Conservation (phyloP, 2,113 vertebrate species). For the Addax nasomaculatus region DNA sequence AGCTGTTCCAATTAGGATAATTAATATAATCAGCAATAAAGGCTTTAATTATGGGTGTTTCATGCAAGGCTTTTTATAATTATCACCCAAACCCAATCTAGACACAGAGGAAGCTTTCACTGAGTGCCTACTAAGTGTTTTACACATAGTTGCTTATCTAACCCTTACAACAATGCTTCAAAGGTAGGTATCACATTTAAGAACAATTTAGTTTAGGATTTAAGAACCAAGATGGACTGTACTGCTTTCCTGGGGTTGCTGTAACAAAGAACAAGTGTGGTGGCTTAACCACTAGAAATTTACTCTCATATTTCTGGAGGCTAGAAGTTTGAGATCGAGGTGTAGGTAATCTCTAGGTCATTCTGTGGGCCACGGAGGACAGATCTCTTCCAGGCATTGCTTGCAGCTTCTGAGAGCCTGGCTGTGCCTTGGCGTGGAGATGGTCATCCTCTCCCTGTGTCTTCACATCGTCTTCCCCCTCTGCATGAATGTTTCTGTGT, state of each 20-base stretch:
- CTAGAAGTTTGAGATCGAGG: neutral
- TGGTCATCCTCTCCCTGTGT: rapidly evolving
- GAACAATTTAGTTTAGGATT: neutral
- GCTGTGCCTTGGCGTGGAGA: rapidly evolving
- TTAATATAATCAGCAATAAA: constrained; percentile 53
- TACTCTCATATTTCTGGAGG: too few relatives aligned
- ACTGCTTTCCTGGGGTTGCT: neutral
- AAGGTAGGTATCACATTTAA: neutral
- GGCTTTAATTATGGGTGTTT: constrained; percentile 37
- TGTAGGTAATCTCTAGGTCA: too few relatives aligned
- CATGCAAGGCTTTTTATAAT: constrained; percentile 13
- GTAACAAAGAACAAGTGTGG: neutral
- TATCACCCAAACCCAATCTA: neutral
- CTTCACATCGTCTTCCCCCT: neutral
- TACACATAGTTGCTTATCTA: neutral
- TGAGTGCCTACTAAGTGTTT: constrained; percentile 11
- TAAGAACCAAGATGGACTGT: neutral
- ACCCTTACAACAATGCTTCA: neutral
- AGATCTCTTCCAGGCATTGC: too few relatives aligned
- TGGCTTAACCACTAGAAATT: neutral
- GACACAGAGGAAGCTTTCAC: neutral
- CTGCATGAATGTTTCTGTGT: rapidly evolving
- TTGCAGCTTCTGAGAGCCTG: rapidly evolving
- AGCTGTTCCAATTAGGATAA: constrained; percentile 47
- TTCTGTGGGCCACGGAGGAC: rapidly evolving